phyloP scores from a whole-genome alignment of 23 tunicate genomes.

The Ascidia mentula region DNA sequence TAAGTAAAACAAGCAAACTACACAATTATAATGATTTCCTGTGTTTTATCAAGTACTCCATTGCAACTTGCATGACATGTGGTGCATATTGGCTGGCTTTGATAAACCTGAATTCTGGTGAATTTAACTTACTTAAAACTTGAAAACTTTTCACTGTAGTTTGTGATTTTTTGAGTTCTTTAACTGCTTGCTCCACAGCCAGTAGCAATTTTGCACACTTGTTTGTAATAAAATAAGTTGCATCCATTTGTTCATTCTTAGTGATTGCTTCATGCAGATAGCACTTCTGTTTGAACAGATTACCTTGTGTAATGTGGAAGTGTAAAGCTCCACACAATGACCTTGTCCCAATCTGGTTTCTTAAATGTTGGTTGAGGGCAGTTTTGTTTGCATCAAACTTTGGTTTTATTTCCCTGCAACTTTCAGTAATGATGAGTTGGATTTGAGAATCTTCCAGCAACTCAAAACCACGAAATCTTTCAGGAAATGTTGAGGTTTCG shows the following conservation, averaged over 20 bases:
- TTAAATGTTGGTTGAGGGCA: background rate
- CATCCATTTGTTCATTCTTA: constrained; percentile 39
- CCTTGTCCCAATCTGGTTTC: background rate
- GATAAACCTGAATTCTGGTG: constrained; percentile 27
- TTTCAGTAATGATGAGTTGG: background rate
- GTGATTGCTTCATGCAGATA: constrained; percentile 23
- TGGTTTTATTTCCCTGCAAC: background rate
- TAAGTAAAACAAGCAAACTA: background rate
- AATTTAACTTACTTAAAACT: background rate
- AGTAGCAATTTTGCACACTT: background rate
- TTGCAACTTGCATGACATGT: constrained; percentile 6
- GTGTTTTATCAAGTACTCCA: background rate
- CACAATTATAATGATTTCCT: background rate
- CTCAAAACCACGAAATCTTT: constrained; percentile 37
- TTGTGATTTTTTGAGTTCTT: background rate
- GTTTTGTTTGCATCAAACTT: background rate
- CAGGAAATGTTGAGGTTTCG: background rate
- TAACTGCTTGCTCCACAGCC: background rate
- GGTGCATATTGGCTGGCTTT: constrained; percentile 24
- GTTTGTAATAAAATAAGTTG: constrained; percentile 30
- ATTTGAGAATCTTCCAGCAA: constrained; percentile 19
- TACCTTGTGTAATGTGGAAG: constrained; percentile 15
- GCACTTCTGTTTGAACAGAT: constrained; percentile 27
- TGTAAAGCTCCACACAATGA: constrained; percentile 7
- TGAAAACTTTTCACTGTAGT: background rate